Base-by-base conservation (phyloP, 1,140 invertebrate species). In the Neomicropteryx cornuta region DNA sequence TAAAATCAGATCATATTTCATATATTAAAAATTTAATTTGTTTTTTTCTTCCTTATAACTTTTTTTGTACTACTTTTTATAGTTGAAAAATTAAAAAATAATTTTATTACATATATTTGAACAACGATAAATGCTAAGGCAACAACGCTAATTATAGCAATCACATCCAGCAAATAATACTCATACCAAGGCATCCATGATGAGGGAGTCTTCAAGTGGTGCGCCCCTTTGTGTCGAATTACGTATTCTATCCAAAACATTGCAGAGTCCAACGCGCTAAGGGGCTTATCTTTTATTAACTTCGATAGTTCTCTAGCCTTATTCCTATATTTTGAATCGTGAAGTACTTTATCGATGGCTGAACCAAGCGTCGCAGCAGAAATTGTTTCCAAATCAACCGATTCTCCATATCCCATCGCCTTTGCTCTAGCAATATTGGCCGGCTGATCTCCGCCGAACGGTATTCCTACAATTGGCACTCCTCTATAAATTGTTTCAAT, bases 401-500 rank as follows among this genome's bases (percentile, higher is more conserved):
- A 39, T 21, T 59, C 45, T 5, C 56, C 66, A 32, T 53, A 60
- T 14, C 59, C 66, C 16, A 44, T 39, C 6, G 46, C 17, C 22
- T 58, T 52, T 1, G 58, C 53, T 20, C 52, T 50, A 6, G 52
- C 49, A 41, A 66, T 55, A 44, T 74, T 73, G 16, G 55, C 49
- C 1, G 51, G 55, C 47, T 80, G 76, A 57, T 79, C 75, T 3
- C 63, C 62, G 23, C 73, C 75, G n/a, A 81, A 57, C 18, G 79
- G 79, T 41, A 79, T 66, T 5, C 71, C 73, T 10, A 82, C 47
- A 2, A 80, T 51, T 1, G 79, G 78, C 4, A 77, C 68, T 30
- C 71, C 73, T 42, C 71, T 62, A 49, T 74, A 70, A 20, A 79
- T 63, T 2, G 76, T 66, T 52, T 82, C 79, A 23, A 71, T 68